phyloP scores from a whole-genome alignment of 1,140 invertebrate species.

The Caenorhabditis briggsae region DNA sequence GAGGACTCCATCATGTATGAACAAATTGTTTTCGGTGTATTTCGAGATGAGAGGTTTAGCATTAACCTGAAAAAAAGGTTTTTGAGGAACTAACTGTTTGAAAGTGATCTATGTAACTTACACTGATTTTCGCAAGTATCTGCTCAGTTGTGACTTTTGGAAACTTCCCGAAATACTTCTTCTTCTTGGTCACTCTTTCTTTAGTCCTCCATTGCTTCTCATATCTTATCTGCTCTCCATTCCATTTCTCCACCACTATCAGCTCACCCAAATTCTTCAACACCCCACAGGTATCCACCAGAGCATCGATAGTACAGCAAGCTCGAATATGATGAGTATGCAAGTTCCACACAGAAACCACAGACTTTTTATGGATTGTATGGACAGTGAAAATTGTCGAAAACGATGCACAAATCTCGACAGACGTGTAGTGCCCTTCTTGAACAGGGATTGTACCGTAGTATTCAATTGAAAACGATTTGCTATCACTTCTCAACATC shows the following conservation, averaged over 20 bases:
- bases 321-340: conserved; percentile 16
- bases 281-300: not conserved
- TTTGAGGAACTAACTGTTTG: not conserved
- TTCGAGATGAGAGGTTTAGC: not conserved
- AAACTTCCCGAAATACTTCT: conserved; percentile 6
- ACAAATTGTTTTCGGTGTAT: not conserved
- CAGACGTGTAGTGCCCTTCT: not conserved
- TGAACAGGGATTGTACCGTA: conserved; percentile 13
- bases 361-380: not conserved
- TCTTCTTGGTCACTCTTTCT: not conserved
- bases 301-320: not conserved
- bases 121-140: conserved; percentile 1
- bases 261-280: conserved; percentile 15
- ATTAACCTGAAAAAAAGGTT: not conserved
- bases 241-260: conserved; percentile 17
- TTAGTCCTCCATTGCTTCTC: conserved; percentile 1
- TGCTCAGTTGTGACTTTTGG: not conserved
- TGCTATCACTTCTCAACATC: not conserved
- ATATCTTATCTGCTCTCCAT: not conserved
- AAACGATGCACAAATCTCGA: conserved; percentile 20
- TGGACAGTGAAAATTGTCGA: conserved; percentile 23
- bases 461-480: not conserved
- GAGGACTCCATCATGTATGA: not conserved
- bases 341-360: conserved; percentile 8
- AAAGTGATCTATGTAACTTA: not conserved